Evolutionary conservation across 2,888 invertebrate genomes (phyloP), one percentile per base, ranked within the genome.

Genomic region (Leucoptera coffeella): DNA sequence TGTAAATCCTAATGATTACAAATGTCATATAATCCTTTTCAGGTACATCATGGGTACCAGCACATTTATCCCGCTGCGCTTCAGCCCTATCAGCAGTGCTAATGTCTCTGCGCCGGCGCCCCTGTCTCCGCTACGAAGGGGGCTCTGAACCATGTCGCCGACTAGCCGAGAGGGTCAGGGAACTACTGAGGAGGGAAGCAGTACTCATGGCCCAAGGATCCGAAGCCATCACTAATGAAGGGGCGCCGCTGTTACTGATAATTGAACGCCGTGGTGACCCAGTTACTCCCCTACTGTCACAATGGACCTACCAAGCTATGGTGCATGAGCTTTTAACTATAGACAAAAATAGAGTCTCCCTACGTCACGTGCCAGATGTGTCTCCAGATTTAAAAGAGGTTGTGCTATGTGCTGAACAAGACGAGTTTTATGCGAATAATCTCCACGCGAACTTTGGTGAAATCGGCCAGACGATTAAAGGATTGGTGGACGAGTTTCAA

Each of bases 271-370:
- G 90, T 39, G 91, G 91, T 50, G 99, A 99, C 61, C 89, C 95
- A 0, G 85, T 97, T 5, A 96, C 99, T 0, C 99, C 99, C 0
- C 60, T 99, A 29, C 62, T 99, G 15, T 17, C n/a, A 7, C 78
- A 94, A 76, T 99, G 99, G 99, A 99, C 97, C 0, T 99, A 99
- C 64, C 97, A 99, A 58, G 99, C 99, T 2, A 99, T 99, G 99
- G 94, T 99, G 7, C 99, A 99, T 58, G 97, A 99, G 58, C 59
- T 99, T 27, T 59, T 99, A 22, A 84, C 84, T 0, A 94, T 99
- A 36, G 82, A 82, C 44, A 95, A 94, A 57, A 94, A 95, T 62
- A 79, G 96, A 30, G 95, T 99, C 14, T 90, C 85, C 51, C 75
- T 99, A 33, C 84, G 89, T 1, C 78, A 82, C 36, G 78, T 91